phyloP scores from a whole-genome alignment of 2,888 invertebrate genomes.

The Pristionchus mayeri region DNA sequence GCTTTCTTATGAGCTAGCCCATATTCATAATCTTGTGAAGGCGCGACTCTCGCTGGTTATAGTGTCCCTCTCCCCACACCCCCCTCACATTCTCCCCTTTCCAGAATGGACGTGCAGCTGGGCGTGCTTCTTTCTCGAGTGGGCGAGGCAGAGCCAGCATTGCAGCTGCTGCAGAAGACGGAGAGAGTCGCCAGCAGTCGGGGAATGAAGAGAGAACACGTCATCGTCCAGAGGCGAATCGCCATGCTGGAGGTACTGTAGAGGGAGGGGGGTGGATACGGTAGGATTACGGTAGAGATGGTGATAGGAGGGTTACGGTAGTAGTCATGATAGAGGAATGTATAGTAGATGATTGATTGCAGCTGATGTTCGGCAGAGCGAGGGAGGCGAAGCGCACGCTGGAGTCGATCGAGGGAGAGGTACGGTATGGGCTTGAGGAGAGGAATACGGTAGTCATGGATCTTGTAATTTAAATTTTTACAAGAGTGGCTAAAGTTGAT shows the following conservation, averaged over 20 bases:
- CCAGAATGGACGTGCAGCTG: slow-evolving; percentile 42
- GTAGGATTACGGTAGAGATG: background rate
- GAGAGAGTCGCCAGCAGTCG: slow-evolving; percentile 4
- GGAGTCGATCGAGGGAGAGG: slow-evolving; percentile 3
- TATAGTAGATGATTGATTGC: background rate
- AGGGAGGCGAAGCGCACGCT: slow-evolving; percentile 26
- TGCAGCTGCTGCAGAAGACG: slow-evolving; percentile 30
- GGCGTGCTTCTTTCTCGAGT: slow-evolving; percentile 18
- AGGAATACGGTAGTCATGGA: too few species aligned
- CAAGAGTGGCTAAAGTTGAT: too few species aligned
- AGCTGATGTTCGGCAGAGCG: slow-evolving; percentile 21
- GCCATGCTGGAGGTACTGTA: slow-evolving; percentile 21
- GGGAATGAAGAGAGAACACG: background rate
- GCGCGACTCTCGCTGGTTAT: too few species aligned
- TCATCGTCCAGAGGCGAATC: background rate
- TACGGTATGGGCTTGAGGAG: background rate
- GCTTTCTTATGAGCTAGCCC: too few species aligned
- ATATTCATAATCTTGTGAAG: too few species aligned
- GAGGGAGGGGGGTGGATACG: background rate
- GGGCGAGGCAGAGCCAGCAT: background rate
- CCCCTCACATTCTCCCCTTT: background rate
- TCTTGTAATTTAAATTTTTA: too few species aligned
- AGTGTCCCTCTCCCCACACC: too few species aligned
- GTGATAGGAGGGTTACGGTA: too few species aligned
- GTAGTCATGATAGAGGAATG: too few species aligned